Evolutionary conservation across 37 sponge, comb jelly and placozoan species (phyloP).

Genomic region (Corticium candelabrum): DNA sequence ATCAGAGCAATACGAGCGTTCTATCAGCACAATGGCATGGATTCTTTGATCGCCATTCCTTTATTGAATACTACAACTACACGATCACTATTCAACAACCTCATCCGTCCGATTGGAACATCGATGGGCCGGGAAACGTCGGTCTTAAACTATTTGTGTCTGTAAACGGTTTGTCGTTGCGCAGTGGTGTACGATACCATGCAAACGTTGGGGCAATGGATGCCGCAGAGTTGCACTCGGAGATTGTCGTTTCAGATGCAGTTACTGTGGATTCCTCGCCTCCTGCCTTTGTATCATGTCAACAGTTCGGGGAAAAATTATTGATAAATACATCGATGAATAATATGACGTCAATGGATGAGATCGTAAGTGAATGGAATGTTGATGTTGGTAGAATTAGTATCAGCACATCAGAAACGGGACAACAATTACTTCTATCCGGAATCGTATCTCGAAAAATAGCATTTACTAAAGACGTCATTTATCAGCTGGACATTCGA

Average conservation of each 20-base stretch:
- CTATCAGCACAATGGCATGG: conserved; percentile 31
- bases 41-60: conserved; percentile 45
- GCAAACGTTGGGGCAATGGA: conserved; percentile 40
- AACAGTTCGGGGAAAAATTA: neutral
- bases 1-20: conserved; percentile 9
- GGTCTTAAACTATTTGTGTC: conserved; percentile 24
- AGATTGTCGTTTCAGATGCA: conserved; percentile 13
- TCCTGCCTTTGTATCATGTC: neutral
- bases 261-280: conserved; percentile 5
- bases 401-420: no score
- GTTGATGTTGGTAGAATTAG: neutral
- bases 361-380: neutral
- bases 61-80: conserved; percentile 38
- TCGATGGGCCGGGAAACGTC: conserved; percentile 9
- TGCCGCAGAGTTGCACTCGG: conserved; percentile 29
- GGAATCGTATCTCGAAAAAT: neutral
- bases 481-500: neutral
- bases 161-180: conserved; percentile 12
- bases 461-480: neutral
- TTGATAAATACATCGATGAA: neutral
- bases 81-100: conserved; percentile 19
- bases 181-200: conserved; percentile 26
- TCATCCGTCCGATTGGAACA: neutral
- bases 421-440: neutral
- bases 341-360: neutral